Evolutionary conservation across 2,797 vertebrate species (phyloP).

Genomic region (Ctenopoma kingsleyae): DNA sequence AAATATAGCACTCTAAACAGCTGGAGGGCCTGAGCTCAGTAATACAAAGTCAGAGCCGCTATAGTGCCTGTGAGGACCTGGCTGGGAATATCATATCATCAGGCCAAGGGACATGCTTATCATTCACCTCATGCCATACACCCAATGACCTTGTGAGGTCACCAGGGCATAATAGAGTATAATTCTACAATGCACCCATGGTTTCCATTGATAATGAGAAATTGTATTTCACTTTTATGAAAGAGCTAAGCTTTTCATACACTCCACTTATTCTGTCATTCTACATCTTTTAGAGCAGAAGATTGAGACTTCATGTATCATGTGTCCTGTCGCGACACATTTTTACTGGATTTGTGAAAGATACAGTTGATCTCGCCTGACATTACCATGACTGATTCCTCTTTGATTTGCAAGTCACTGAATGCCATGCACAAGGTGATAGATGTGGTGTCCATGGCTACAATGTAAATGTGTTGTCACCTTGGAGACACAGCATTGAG

Average conservation of each 20-base stretch:
- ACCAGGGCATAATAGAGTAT: conserved; percentile 7
- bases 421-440: conserved; percentile 62
- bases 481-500: conserved; percentile 75
- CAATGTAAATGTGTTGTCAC: conserved; percentile 81
- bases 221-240: not conserved
- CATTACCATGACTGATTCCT: conserved; percentile 30
- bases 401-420: conserved; percentile 66
- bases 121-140: conserved; percentile 66
- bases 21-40: conserved; percentile 72
- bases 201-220: conserved; percentile 28
- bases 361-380: conserved; percentile 31
- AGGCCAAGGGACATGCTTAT: conserved; percentile 65
- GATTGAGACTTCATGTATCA: conserved; percentile 14
- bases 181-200: conserved; percentile 21
- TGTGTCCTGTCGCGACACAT: not conserved
- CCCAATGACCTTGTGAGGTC: conserved; percentile 36
- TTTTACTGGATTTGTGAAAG: conserved; percentile 27
- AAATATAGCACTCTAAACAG: conserved; percentile 72
- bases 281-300: conserved; percentile 42
- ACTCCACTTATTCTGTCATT: conserved; percentile 49
- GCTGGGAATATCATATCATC: conserved; percentile 68
- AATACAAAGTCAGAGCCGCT: conserved; percentile 63
- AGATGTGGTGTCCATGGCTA: conserved; percentile 77
- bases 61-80: conserved; percentile 58
- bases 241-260: conserved; percentile 34